phyloP scores from a whole-genome alignment of 2,113 vertebrate species.

The Blennius ocellaris region DNA sequence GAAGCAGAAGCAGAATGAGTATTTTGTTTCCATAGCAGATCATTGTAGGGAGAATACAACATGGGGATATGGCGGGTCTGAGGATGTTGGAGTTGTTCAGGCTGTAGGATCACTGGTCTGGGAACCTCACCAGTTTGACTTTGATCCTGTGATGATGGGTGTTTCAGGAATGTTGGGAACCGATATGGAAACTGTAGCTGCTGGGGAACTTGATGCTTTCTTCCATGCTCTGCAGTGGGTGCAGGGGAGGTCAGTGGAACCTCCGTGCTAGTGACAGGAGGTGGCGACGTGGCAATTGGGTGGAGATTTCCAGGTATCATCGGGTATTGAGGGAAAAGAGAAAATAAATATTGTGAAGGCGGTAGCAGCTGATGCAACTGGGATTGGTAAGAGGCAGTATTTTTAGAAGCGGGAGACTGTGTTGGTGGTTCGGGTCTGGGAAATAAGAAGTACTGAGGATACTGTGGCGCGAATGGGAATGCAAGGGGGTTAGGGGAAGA shows the following conservation, averaged over 20 bases:
- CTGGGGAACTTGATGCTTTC: conserved; percentile 8
- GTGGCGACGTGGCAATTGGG: conserved; percentile 8
- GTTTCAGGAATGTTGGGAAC: conserved; percentile 15
- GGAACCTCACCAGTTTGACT: background rate
- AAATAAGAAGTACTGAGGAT: conserved; percentile 14
- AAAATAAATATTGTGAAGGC: conserved; percentile 18
- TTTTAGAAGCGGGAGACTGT: background rate
- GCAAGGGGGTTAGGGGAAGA: background rate
- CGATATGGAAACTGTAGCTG: conserved; percentile 31
- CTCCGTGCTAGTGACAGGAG: conserved; percentile 9
- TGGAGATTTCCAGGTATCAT: conserved; percentile 34
- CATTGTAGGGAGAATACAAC: conserved; percentile 16
- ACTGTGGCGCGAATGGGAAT: conserved; percentile 22
- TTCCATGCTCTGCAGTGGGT: background rate
- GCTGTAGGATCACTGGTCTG: background rate
- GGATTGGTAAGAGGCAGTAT: background rate
- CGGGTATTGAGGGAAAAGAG: conserved; percentile 27
- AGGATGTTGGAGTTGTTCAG: conserved; percentile 8
- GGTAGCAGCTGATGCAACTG: conserved; percentile 5
- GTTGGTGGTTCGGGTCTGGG: conserved; percentile 10
- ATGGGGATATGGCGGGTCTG: conserved; percentile 27
- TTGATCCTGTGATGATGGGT: background rate
- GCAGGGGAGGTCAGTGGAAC: conserved; percentile 11
- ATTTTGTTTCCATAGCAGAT: background rate
- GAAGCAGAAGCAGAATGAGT: conserved; percentile 3